Evolutionary conservation across 2,888 invertebrate species (phyloP), one percentile per base, ranked within the genome.

Genomic region (Pterostichus niger): DNA sequence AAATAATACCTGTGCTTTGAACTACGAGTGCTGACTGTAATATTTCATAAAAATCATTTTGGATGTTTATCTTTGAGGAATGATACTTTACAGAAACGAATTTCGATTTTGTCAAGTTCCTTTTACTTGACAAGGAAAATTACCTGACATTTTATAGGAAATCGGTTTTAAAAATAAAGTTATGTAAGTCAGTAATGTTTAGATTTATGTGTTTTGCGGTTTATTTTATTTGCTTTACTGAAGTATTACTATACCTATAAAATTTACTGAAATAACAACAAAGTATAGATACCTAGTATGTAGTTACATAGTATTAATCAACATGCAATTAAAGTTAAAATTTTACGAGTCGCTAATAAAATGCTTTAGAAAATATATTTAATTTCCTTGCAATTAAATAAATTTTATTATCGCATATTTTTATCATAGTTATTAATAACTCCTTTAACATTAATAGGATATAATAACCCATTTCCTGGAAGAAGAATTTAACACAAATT

Each of bases 1-100:
- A 89, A 89, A 89, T 89, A 89, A 89, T 89, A 82, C 82, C 82
- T 82, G 82, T 75, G 73, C 75, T 75, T 40, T 82, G 75, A 59
- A 75, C 82, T 61, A 75, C 71, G 46, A 54, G 54, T 46, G 52
- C 52, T 49, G 73, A 35, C 81, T 71, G 73, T 56, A 81, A 81
- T 81, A 81, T 81, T 81, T 81, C 81, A 81, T 71, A 73, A 71
- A 73, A 80, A 80, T 80, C 68, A 68, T 80, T 56, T 68, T 31
- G 33, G 81, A 73, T 81, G 35, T 15, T 71, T 81, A 81, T 81
- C 68, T 81, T 56, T 81, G 81, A 71, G 54, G 40, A 81, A 81
- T 56, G 71, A 81, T 54, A 81, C 54, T 68, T 68, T 78, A 0
- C 61, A 44, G 35, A 35, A 64, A 13, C 64, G 35, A 64, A 35